A percentile compares a stretch with the other conserved stretches of the same genome.
phyloP scores from a whole-genome alignment of 2,113 vertebrate species.

The Salvelinus sp. region DNA sequence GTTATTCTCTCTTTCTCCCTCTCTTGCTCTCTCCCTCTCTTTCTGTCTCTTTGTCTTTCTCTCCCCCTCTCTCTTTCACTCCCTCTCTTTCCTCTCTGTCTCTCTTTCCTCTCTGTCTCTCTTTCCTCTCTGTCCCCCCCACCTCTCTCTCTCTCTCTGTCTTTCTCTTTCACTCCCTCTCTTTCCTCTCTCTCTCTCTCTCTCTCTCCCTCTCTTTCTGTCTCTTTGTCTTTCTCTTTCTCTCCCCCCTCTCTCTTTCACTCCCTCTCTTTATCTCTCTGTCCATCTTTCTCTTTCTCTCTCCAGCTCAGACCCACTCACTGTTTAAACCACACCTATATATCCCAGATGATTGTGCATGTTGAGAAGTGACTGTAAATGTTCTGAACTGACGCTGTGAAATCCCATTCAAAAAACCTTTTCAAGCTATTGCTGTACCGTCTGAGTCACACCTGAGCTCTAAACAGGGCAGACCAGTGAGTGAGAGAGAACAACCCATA shows the following conservation, averaged over 20 bases:
- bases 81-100: neutral
- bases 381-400: too few species aligned
- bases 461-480: neutral
- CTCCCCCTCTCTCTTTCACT: too few species aligned
- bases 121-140: neutral
- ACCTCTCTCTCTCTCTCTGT: neutral
- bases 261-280: slow-evolving; percentile 6
- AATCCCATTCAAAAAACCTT: too few species aligned
- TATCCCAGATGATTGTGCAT: too few species aligned
- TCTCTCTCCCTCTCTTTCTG: neutral
- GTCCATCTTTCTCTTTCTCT: neutral
- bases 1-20: neutral
- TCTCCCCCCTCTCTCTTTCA: neutral
- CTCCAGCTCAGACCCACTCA: neutral
- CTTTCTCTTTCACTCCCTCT: too few species aligned
- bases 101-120: neutral
- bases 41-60: neutral
- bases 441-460: too few species aligned
- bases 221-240: slow-evolving; percentile 1
- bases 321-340: neutral
- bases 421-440: too few species aligned
- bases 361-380: too few species aligned
- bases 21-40: neutral
- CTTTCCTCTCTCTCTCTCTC: neutral
- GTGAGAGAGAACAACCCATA: neutral